Evolutionary conservation across 2,797 vertebrate genomes (phyloP).

Genomic region (Cottoperca gobio): DNA sequence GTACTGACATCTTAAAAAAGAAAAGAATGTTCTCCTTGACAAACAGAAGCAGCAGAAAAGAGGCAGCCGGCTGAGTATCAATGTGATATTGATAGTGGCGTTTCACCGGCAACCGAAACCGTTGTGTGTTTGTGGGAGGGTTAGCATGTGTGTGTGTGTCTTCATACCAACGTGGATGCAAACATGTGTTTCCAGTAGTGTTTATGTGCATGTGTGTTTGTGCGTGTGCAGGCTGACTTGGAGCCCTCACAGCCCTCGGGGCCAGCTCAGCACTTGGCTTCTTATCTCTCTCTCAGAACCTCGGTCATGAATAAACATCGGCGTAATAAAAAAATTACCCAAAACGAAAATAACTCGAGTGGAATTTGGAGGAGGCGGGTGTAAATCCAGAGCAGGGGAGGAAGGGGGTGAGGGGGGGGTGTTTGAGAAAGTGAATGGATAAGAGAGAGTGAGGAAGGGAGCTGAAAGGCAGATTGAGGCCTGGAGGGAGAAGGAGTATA

Average conservation of each 20-base stretch:
- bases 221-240: constrained; percentile 45
- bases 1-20: constrained; percentile 24
- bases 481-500: constrained; percentile 28
- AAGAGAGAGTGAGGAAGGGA: constrained; percentile 28
- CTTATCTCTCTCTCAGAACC: constrained; percentile 76
- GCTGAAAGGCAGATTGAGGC: constrained; percentile 62
- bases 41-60: constrained; percentile 23
- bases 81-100: constrained; percentile 7
- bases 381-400: constrained; percentile 56
- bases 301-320: constrained; percentile 77
- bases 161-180: background rate
- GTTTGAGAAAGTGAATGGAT: constrained; percentile 57
- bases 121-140: constrained; percentile 12
- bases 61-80: background rate
- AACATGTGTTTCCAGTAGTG: constrained; percentile 25
- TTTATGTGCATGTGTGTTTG: constrained; percentile 19
- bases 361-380: constrained; percentile 63
- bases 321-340: constrained; percentile 54
- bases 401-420: constrained; percentile 1
- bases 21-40: constrained; percentile 9
- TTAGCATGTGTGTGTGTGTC: background rate
- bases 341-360: constrained; percentile 69
- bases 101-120: constrained; percentile 26
- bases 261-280: constrained; percentile 74
- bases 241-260: constrained; percentile 59